Evolutionary conservation across 1,140 invertebrate genomes (phyloP), one percentile per base, ranked within the genome.

Genomic region (Saccostrea echinata): DNA sequence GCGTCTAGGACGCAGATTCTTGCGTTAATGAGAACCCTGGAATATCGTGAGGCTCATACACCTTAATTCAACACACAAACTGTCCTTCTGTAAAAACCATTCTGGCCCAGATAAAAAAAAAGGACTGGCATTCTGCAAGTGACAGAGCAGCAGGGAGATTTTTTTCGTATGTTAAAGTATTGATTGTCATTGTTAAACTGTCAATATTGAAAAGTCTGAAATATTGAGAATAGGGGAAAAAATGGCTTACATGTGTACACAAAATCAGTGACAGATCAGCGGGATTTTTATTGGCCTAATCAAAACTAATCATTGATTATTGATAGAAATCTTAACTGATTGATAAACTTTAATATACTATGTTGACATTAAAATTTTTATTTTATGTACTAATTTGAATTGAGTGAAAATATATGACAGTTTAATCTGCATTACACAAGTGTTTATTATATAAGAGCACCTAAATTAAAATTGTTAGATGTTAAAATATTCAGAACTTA

Each of bases 151-250:
- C n/a, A n/a, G 55, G 55, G 18, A 57, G 55, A 57, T 57, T 57
- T 57, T 57, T 57, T 57, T 57, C 16, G 55, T 61, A 61, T 61
- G n/a, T 21, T 0, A 6, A 30, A 30, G 16, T 76, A 76, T 76
- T 76, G 68, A 76, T 76, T 76, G 68, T 76, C 68, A 16, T 76
- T 76, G 30, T 76, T 12, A 76, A 76, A 76, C 68, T 76, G 68
- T 76, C 68, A 76, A 76, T 27, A 68, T 30, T 68, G 64, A 68
- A 68, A 68, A 12, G 3, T 27, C n/a, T 27, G 27, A 33, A 21
- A 76, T 16, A 30, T 33, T 30, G 24, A 16, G 27, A 30, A 3
- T 1, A 61, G 16, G 11, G 33, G 13, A 76, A 76, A 16, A 16
- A 33, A 27, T 16, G 27, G 68, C 30, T 76, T 11, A n/a, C 55